A percentile compares a stretch with the other conserved stretches of the same genome.
Evolutionary conservation across 2,113 vertebrate species (phyloP).

Genomic region (Dolichotis patagonum): DNA sequence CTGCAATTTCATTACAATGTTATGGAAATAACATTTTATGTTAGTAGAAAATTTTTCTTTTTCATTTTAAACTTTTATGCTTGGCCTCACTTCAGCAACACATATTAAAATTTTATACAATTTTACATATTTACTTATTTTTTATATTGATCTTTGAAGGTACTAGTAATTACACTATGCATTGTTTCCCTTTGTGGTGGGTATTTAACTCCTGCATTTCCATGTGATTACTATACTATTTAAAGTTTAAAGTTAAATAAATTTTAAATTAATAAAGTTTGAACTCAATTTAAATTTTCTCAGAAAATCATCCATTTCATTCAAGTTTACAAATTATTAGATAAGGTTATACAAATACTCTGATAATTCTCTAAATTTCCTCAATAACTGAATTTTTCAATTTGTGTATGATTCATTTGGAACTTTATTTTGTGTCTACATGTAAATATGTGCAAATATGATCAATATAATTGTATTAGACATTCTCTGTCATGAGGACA

Average conservation of each 20-base stretch:
- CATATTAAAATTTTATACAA: background rate
- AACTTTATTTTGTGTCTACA: background rate
- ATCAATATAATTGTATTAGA: background rate
- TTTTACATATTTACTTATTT: background rate
- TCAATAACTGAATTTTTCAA: background rate
- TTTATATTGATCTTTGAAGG: background rate
- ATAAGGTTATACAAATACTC: background rate
- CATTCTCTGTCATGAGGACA: background rate
- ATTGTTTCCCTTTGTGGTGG: background rate
- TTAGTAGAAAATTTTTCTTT: background rate
- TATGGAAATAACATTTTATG: background rate
- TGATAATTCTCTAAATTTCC: background rate
- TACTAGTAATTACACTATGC: background rate
- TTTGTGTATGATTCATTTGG: background rate
- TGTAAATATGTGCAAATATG: background rate
- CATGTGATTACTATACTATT: background rate
- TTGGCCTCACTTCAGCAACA: background rate
- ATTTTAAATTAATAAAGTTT: background rate
- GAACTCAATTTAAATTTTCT: background rate
- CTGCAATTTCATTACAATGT: background rate
- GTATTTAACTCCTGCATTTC: background rate
- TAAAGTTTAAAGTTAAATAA: background rate
- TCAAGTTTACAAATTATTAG: conserved; percentile 15
- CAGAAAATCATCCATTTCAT: background rate
- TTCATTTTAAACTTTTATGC: background rate